Evolutionary conservation across 1,140 invertebrate species (phyloP).

Genomic region (Cylas formicarius): DNA sequence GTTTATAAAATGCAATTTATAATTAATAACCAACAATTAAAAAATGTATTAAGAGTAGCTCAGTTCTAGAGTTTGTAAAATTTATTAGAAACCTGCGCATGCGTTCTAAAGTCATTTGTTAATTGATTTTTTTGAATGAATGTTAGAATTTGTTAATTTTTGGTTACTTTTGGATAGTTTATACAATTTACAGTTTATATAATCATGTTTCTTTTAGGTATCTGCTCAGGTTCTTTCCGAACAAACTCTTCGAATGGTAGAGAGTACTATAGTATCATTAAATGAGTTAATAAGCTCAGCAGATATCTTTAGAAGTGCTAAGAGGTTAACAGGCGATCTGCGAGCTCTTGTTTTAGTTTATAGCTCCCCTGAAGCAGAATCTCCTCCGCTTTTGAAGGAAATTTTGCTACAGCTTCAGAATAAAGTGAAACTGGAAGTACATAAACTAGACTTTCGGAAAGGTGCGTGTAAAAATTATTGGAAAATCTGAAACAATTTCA

Average conservation of each 20-base stretch:
- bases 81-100: not conserved
- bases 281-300: conserved; percentile 47
- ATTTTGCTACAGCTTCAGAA: conserved; percentile 33
- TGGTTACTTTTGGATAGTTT: too few relatives aligned
- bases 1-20: too few relatives aligned
- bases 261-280: conserved; percentile 49
- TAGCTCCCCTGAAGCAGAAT: conserved; percentile 39
- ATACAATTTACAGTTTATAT: not conserved
- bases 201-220: conserved; percentile 37
- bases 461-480: conserved; percentile 2
- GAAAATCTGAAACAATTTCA: not conserved
- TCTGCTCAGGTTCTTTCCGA: conserved; percentile 53
- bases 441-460: conserved; percentile 15
- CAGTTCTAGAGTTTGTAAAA: too few relatives aligned
- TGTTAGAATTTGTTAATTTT: conserved; percentile 1
- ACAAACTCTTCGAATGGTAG: conserved; percentile 52
- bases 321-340: conserved; percentile 49
- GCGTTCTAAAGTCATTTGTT: not conserved
- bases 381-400: conserved; percentile 30
- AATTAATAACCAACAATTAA: too few relatives aligned
- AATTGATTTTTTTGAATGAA: not conserved
- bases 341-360: conserved; percentile 50
- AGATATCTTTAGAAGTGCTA: conserved; percentile 45
- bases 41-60: too few relatives aligned
- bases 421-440: conserved; percentile 19